These are phyloP conservation scores for Tetraneura akinire DNA, from an alignment of 1,140 invertebrate genomes.

Conservation along the genomic window DNA sequence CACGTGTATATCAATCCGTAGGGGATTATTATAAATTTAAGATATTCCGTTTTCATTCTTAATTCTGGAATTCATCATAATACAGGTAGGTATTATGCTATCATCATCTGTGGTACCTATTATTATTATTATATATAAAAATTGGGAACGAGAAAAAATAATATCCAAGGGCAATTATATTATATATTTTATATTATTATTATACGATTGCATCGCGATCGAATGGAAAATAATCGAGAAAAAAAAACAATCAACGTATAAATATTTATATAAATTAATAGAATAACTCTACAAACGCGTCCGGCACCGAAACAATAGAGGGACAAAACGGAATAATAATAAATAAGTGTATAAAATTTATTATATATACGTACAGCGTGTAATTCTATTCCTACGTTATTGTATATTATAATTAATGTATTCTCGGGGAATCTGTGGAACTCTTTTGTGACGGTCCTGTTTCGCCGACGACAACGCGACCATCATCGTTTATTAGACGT, in stretches of 20 bases:
- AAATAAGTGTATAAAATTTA: too few relatives aligned
- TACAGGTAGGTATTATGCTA: too few relatives aligned
- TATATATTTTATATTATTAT: background rate
- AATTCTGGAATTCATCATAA: too few relatives aligned
- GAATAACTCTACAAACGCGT: background rate
- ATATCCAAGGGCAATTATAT: background rate
- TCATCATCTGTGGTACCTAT: too few relatives aligned
- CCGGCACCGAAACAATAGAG: background rate
- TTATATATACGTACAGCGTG: background rate
- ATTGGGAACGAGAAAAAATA: background rate
- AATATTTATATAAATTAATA: background rate
- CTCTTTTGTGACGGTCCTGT: conserved; percentile 3
- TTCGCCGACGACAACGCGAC: background rate
- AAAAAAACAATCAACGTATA: too few relatives aligned
- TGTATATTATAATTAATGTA: too few relatives aligned
- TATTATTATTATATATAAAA: too few relatives aligned
- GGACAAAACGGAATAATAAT: background rate
- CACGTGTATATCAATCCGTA: too few relatives aligned
- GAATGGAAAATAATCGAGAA: too few relatives aligned
- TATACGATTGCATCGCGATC: too few relatives aligned
- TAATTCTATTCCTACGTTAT: background rate
- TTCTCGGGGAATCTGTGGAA: background rate
- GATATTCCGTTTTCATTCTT: too few relatives aligned
- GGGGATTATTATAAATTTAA: too few relatives aligned
- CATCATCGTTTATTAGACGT: background rate